phyloP scores from a whole-genome alignment of 2,113 vertebrate species.

The Dicaeum eximium region DNA sequence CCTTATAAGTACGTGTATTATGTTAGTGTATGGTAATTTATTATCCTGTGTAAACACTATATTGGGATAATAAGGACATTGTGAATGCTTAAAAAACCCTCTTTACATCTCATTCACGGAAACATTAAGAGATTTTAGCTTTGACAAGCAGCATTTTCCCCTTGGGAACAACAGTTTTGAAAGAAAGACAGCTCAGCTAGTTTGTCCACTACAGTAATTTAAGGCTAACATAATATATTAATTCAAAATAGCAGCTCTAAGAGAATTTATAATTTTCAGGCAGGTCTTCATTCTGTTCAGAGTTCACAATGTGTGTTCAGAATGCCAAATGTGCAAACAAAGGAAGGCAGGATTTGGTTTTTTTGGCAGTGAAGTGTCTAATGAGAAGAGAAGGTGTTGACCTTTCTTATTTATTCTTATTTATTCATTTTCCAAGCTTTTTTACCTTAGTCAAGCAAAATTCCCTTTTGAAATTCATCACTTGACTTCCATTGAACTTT shows the following conservation, averaged over 20 bases:
- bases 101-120: neutral
- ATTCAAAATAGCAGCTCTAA: constrained; percentile 5
- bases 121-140: constrained; percentile 23
- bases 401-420: constrained; percentile 26
- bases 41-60: neutral
- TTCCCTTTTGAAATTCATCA: constrained; percentile 6
- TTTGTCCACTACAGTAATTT: constrained; percentile 4
- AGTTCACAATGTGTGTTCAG: neutral
- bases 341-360: neutral
- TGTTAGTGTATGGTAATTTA: neutral
- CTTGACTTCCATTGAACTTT: neutral
- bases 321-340: neutral
- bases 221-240: neutral
- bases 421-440: no score
- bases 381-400: constrained; percentile 16
- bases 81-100: neutral
- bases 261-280: constrained; percentile 32
- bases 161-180: neutral
- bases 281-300: neutral
- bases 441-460: constrained; percentile 9
- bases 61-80: neutral
- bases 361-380: neutral
- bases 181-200: constrained; percentile 28
- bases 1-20: neutral
- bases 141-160: constrained; percentile 31